Evolutionary conservation across 2,797 vertebrate species (phyloP).

Genomic region (Carcharodon carcharias): DNA sequence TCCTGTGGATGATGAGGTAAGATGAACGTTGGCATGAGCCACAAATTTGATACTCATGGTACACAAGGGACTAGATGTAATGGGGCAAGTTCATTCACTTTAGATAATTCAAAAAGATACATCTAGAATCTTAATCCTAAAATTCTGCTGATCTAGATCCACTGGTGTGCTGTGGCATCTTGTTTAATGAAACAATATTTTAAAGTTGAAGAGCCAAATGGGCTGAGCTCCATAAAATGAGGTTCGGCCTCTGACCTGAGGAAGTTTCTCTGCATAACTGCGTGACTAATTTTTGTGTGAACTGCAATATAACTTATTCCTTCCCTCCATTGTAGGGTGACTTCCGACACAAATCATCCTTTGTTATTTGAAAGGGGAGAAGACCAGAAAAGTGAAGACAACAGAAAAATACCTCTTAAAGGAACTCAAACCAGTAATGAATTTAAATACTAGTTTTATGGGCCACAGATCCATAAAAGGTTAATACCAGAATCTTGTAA

Average conservation of each 20-base stretch:
- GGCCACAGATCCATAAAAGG: slow-evolving; percentile 47
- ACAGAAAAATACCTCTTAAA: slow-evolving; percentile 45
- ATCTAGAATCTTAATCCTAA: not conserved
- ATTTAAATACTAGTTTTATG: slow-evolving; percentile 46
- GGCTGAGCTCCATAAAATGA: not conserved
- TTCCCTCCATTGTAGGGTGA: slow-evolving; percentile 69
- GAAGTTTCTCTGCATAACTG: not conserved
- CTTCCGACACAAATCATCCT: slow-evolving; percentile 97
- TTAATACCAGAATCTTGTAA: slow-evolving; percentile 47
- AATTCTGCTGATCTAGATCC: not conserved
- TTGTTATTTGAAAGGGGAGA: slow-evolving; percentile 74
- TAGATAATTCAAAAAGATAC: not conserved
- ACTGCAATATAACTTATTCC: slow-evolving; percentile 34
- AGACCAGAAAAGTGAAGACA: slow-evolving; percentile 46
- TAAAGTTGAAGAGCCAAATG: not conserved
- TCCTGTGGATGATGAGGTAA: slow-evolving; percentile 79
- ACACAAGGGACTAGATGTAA: not conserved
- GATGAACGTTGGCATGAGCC: not conserved
- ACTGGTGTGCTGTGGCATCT: not conserved
- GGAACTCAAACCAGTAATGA: slow-evolving; percentile 48
- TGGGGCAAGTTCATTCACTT: not conserved
- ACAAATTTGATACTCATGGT: not conserved
- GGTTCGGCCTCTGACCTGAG: not conserved
- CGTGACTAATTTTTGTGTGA: not conserved
- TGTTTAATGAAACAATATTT: not conserved